Base-by-base conservation (phyloP, 2,113 vertebrate species). In the Atractosteus spatula region DNA sequence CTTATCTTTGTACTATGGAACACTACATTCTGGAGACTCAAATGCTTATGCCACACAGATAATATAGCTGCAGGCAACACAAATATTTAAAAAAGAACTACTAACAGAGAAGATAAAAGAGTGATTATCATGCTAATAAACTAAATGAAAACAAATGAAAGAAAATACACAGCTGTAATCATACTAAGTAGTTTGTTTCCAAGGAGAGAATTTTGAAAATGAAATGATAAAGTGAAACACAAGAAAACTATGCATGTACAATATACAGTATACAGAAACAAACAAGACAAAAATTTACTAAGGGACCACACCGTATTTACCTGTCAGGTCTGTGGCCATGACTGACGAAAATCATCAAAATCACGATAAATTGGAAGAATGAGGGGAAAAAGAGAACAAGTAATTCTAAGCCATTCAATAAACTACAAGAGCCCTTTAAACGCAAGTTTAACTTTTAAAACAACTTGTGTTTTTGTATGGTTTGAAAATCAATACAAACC, bases 251-350 rank as follows among this genome's bases (percentile, higher is more conserved):
- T 51, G 5, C 47, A 42, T 74, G 61, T 70, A 41, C 29, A 29
- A 2, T 29, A 29, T 29, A 29, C 29, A 29, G 29, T 29, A 29
- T 29, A 29, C 66, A 78, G 59, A 83, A 90, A 82, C 68, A 81
- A 55, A 83, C 55, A 51, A 76, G 56, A 74, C 79, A 81, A 70
- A 71, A 83, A 82, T 76, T 57, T 79, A 75, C 5, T 74, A 66
- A 66, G 81, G 72, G 66, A 85, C 77, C 85, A 71, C 80, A 78
- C 0, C 80, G 65, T 70, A 85, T 84, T 95, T 94, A 95, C 95
- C 94, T 96, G 89, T 96, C 94, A 88, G 91, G 89, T 93, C 93
- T 94, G 88, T 93, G 91, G 86, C 91, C 94, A 78, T 94, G 91
- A 94, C 91, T 95, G 94, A 79, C 85, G 87, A 84, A 89, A 85